phyloP scores from a whole-genome alignment of 2,113 vertebrate genomes.

The Ctenodactylus gundi region DNA sequence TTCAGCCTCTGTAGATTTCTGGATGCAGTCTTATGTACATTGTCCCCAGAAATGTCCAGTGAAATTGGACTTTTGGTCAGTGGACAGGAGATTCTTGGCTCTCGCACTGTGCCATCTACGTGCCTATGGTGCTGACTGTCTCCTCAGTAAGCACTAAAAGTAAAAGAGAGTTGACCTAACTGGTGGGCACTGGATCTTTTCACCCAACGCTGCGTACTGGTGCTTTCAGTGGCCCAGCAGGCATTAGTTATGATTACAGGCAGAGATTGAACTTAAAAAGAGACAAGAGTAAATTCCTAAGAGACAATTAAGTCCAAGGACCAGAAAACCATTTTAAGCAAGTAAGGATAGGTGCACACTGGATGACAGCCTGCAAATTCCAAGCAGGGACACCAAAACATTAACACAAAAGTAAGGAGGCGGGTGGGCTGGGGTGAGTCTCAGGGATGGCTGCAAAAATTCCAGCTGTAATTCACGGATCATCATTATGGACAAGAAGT shows the following conservation, averaged over 20 bases:
- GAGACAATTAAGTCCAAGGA: not conserved
- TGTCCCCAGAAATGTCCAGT: not conserved
- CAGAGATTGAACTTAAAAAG: not conserved
- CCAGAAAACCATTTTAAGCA: not conserved
- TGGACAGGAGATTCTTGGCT: rapidly evolving
- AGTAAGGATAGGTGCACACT: rapidly evolving
- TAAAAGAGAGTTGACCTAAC: not conserved
- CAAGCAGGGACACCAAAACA: not conserved
- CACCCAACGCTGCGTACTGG: not conserved
- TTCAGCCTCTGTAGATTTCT: not conserved
- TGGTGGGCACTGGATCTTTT: rapidly evolving
- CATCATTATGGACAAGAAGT: not conserved
- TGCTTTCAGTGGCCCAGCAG: not conserved
- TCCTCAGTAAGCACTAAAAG: not conserved
- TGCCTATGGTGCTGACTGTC: rapidly evolving
- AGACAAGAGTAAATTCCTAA: not conserved
- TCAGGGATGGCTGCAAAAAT: not conserved
- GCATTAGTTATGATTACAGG: not conserved
- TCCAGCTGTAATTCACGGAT: not conserved
- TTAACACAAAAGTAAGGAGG: not conserved
- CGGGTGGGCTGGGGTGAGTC: too few species aligned
- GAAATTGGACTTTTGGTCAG: not conserved
- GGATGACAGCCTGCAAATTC: not conserved
- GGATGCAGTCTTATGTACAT: not conserved
- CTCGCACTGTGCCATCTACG: too few species aligned